A percentile compares a stretch with the other conserved stretches of the same genome.
phyloP scores from a whole-genome alignment of 35 echinoderm and acorn worm species.

The Amphiura filiformis region DNA sequence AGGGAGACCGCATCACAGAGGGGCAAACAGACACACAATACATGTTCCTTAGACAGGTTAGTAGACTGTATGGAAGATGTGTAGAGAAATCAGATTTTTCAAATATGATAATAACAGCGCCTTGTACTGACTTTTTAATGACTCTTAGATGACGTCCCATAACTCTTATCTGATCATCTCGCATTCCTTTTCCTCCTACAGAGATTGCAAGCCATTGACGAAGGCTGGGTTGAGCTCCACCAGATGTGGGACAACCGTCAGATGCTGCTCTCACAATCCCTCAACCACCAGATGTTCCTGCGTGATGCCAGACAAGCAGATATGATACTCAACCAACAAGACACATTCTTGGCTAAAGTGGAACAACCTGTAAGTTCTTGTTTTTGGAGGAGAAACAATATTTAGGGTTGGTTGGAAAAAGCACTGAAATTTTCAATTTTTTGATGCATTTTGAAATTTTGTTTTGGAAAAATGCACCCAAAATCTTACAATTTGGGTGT shows the following conservation, averaged over 20 bases:
- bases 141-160: neutral
- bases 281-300: constrained; percentile 99
- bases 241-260: constrained; percentile 99
- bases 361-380: constrained; percentile 99
- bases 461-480: too few species aligned
- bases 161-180: neutral
- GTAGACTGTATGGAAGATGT: neutral
- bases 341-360: constrained; percentile 96
- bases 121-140: neutral
- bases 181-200: neutral
- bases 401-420: too few species aligned
- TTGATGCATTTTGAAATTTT: too few species aligned
- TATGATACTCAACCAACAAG: constrained; percentile 95
- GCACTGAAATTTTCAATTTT: too few species aligned
- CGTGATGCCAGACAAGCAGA: constrained; percentile 95
- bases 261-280: constrained; percentile 91
- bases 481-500: too few species aligned
- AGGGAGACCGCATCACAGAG: constrained; percentile 85
- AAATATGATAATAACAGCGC: neutral
- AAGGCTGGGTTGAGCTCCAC: constrained; percentile 97
- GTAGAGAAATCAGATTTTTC: neutral
- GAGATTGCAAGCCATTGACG: constrained; percentile 96
- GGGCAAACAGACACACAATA: constrained; percentile 99
- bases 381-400: too few species aligned
- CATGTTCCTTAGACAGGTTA: constrained; percentile 99